These are phyloP conservation scores for Psittacula echo DNA, from an alignment of 2,797 vertebrate species.

Conservation along the genomic window DNA sequence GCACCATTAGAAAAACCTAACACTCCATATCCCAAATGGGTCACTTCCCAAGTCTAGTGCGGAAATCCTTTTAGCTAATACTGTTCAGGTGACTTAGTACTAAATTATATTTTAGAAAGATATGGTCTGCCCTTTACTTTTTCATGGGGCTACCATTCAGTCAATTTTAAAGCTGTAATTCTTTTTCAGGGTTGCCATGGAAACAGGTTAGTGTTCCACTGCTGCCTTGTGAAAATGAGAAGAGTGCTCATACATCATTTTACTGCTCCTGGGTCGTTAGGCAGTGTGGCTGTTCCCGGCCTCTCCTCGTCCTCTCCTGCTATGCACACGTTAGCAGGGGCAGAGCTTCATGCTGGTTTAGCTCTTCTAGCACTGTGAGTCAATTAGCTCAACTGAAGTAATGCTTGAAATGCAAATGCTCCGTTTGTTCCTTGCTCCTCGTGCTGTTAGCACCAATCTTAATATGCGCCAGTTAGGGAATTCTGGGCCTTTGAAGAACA, in stretches of 20 bases:
- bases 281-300: neutral
- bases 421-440: neutral
- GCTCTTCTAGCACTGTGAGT: neutral
- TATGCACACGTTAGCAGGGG: neutral
- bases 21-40: constrained; percentile 62
- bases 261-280: constrained; percentile 3
- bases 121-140: constrained; percentile 71
- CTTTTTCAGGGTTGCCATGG: constrained; percentile 67
- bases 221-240: constrained; percentile 49
- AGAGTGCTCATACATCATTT: constrained; percentile 61
- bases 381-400: neutral
- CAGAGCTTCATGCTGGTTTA: neutral
- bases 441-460: neutral
- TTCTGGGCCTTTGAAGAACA: neutral
- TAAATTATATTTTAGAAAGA: constrained; percentile 74
- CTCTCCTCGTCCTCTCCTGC: neutral
- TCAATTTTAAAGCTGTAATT: constrained; percentile 63
- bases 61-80: constrained; percentile 73
- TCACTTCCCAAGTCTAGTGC: constrained; percentile 62
- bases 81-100: constrained; percentile 69
- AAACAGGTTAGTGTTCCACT: constrained; percentile 65
- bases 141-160: constrained; percentile 70
- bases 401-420: neutral
- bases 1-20: constrained; percentile 54
- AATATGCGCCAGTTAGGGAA: neutral